phyloP scores from a whole-genome alignment of 2,888 invertebrate species.

The Leptopilina syphax region DNA sequence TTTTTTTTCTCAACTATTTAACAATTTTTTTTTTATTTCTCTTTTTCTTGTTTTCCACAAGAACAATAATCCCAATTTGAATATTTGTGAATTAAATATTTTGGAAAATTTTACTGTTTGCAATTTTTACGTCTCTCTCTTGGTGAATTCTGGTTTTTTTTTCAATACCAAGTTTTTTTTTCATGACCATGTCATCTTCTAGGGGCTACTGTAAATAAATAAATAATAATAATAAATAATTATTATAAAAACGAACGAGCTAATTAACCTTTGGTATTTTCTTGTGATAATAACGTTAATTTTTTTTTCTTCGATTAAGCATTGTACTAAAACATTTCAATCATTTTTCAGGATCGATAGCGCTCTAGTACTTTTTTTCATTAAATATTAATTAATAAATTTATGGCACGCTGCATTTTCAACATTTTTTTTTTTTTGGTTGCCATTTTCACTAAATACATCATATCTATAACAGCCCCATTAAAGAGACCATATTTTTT shows the following conservation, averaged over 20 bases:
- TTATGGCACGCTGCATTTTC: constrained; percentile 39
- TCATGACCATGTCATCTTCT: constrained; percentile 63
- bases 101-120: background rate
- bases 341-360: constrained; percentile 53
- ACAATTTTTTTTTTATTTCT: background rate
- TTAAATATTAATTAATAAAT: constrained; percentile 23
- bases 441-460: constrained; percentile 53
- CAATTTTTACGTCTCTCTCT: constrained; percentile 11
- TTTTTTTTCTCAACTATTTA: no score
- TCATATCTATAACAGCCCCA: constrained; percentile 50
- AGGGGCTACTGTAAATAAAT: constrained; percentile 59
- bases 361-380: constrained; percentile 33
- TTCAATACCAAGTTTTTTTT: constrained; percentile 57
- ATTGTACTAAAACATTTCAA: constrained; percentile 58
- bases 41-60: background rate
- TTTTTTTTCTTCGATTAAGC: constrained; percentile 58
- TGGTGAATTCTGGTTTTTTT: constrained; percentile 20
- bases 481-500: constrained; percentile 37
- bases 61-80: background rate
- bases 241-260: constrained; percentile 61
- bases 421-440: constrained; percentile 35
- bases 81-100: background rate
- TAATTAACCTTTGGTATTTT: constrained; percentile 68
- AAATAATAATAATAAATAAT: constrained; percentile 70
- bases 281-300: constrained; percentile 54